Evolutionary conservation across 2,113 vertebrate species (phyloP).

Genomic region (Chrysochloris asiatica): DNA sequence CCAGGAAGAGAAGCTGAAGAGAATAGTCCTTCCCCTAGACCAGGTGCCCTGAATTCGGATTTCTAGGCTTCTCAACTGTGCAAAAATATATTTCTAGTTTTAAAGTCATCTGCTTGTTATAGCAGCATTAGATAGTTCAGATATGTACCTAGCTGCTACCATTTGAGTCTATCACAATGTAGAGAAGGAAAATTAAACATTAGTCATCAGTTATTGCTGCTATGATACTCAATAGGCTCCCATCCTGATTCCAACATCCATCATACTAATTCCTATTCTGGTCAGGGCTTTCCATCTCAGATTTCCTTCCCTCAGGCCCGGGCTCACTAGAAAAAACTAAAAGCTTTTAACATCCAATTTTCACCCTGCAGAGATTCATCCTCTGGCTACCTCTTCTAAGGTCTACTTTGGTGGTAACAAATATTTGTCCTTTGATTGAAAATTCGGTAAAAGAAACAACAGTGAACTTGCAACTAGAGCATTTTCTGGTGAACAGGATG

Average conservation of each 20-base stretch:
- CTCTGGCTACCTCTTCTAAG: not conserved
- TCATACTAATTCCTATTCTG: not conserved
- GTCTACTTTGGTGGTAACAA: not conserved
- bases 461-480: not conserved
- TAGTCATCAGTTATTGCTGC: not conserved
- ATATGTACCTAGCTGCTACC: not conserved
- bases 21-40: not conserved
- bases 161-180: not conserved
- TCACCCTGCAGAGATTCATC: rapidly evolving
- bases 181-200: not conserved
- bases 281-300: not conserved
- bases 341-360: not conserved
- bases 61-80: not conserved
- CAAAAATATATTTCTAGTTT: not conserved
- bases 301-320: not conserved
- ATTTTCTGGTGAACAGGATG: not conserved
- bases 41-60: not conserved
- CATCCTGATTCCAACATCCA: not conserved
- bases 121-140: not conserved
- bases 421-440: not conserved
- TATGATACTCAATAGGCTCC: not conserved
- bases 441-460: constrained; percentile 5
- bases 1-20: not conserved
- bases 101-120: not conserved
- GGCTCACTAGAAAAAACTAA: not conserved